Conservation (phyloP, 2,113 vertebrate genomes). For the Boleophthalmus pectinirostris region DNA sequence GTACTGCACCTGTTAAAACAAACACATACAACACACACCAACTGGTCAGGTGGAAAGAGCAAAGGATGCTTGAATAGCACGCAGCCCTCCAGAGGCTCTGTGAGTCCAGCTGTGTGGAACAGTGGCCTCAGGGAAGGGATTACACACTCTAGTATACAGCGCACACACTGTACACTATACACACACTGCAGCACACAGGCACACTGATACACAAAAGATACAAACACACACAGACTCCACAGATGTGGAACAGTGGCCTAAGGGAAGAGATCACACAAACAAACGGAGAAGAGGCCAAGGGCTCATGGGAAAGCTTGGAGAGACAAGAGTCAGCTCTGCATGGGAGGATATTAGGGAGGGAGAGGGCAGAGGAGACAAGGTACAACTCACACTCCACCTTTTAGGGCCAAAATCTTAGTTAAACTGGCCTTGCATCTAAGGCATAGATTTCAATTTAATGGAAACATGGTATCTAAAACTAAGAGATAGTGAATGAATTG, state of each 20-base stretch:
- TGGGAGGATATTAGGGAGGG: slow-evolving; percentile 40
- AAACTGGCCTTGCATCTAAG: neutral
- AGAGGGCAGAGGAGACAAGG: slow-evolving; percentile 37
- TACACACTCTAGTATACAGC: slow-evolving; percentile 71
- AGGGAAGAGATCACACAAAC: slow-evolving; percentile 72
- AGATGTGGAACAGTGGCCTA: slow-evolving; percentile 71
- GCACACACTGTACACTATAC: slow-evolving; percentile 16
- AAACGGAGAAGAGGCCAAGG: slow-evolving; percentile 69
- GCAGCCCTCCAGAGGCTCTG: slow-evolving; percentile 52
- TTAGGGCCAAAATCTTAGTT: slow-evolving; percentile 6
- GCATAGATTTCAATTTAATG: neutral
- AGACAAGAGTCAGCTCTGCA: slow-evolving; percentile 67
- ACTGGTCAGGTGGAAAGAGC: slow-evolving; percentile 78
- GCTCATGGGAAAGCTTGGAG: slow-evolving; percentile 68
- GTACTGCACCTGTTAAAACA: slow-evolving; percentile 99
- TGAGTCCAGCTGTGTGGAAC: slow-evolving; percentile 61
- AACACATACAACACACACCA: slow-evolving; percentile 60
- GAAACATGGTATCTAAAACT: neutral
- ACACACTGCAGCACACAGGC: slow-evolving; percentile 35
- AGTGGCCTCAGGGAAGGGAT: slow-evolving; percentile 72
- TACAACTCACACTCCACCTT: slow-evolving; percentile 29
- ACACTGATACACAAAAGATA: slow-evolving; percentile 33
- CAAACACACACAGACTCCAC: slow-evolving; percentile 47
- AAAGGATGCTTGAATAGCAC: slow-evolving; percentile 76
- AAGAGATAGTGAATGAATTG: neutral